Percentiles rank a stretch among this genome's conserved stretches.
These are phyloP conservation scores for Argya squamiceps DNA, from an alignment of 2,797 vertebrate species.

Conservation along the genomic window DNA sequence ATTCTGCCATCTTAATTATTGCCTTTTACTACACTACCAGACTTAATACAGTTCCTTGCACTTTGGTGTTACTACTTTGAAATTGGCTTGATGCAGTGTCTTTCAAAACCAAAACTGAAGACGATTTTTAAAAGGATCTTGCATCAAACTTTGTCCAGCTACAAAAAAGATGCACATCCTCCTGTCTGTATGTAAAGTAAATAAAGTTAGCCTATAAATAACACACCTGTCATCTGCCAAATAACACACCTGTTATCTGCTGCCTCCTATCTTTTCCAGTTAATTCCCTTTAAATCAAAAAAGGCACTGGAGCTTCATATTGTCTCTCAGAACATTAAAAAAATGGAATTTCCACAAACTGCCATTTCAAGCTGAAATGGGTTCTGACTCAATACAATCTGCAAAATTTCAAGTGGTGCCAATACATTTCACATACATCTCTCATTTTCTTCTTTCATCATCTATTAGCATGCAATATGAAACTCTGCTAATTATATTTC, in stretches of 20 bases:
- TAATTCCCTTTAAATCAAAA: constrained; percentile 11
- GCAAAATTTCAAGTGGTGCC: neutral
- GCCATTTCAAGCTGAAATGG: neutral
- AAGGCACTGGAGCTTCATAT: neutral
- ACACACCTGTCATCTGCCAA: neutral
- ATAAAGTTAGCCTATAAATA: neutral
- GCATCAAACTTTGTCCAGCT: neutral
- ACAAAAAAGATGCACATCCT: neutral
- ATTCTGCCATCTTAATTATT: neutral
- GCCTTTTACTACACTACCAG: neutral
- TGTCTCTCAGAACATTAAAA: neutral
- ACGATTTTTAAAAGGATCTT: neutral
- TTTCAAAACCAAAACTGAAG: neutral
- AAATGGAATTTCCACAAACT: neutral
- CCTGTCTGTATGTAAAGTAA: neutral
- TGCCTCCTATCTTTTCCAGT: constrained; percentile 34
- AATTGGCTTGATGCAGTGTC: neutral
- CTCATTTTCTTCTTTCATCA: neutral
- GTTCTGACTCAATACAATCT: neutral
- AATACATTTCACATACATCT: neutral
- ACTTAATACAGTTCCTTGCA: neutral
- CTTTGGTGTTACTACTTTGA: neutral
- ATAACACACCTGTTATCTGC: neutral
- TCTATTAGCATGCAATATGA: neutral
- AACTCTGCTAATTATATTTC: neutral